These are phyloP conservation scores for Epinephelus coioides DNA, from an alignment of 2,797 vertebrate species.

Conservation along the genomic window DNA sequence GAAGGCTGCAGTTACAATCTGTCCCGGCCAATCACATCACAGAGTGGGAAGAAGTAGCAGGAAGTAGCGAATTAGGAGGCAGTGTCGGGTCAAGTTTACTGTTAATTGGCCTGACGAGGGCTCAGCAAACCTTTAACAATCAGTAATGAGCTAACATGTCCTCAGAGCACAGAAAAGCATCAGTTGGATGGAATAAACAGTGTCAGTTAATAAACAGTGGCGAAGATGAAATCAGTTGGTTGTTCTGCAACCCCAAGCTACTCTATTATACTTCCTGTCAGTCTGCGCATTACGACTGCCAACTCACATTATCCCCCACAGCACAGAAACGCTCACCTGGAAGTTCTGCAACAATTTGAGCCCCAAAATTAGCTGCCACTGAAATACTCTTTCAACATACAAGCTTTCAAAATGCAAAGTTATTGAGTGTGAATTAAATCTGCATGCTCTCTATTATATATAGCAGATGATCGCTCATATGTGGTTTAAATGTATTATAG, in stretches of 20 bases:
- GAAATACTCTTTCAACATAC: background rate
- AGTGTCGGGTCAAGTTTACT: constrained; percentile 75
- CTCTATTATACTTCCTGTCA: constrained; percentile 55
- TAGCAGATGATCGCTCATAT: background rate
- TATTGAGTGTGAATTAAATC: constrained; percentile 5
- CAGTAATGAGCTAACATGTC: constrained; percentile 78
- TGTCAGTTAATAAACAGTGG: constrained; percentile 73
- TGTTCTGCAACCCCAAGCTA: constrained; percentile 30
- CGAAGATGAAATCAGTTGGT: constrained; percentile 55
- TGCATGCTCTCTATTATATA: background rate
- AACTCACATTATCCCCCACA: constrained; percentile 26
- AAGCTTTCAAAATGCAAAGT: background rate
- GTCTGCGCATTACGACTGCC: constrained; percentile 43
- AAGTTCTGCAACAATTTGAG: constrained; percentile 14
- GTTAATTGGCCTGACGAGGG: constrained; percentile 78
- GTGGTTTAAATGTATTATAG: background rate
- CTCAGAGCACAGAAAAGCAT: constrained; percentile 65
- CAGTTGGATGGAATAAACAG: constrained; percentile 65
- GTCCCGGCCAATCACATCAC: constrained; percentile 79
- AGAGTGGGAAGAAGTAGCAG: constrained; percentile 54
- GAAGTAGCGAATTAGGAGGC: constrained; percentile 71
- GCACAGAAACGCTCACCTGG: constrained; percentile 15
- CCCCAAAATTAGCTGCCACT: constrained; percentile 16
- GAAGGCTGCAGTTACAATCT: constrained; percentile 80
- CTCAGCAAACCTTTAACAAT: constrained; percentile 70